Evolutionary conservation across 2,113 vertebrate genomes (phyloP), one percentile per base, ranked within the genome.

Genomic region (Cebus imitator): DNA sequence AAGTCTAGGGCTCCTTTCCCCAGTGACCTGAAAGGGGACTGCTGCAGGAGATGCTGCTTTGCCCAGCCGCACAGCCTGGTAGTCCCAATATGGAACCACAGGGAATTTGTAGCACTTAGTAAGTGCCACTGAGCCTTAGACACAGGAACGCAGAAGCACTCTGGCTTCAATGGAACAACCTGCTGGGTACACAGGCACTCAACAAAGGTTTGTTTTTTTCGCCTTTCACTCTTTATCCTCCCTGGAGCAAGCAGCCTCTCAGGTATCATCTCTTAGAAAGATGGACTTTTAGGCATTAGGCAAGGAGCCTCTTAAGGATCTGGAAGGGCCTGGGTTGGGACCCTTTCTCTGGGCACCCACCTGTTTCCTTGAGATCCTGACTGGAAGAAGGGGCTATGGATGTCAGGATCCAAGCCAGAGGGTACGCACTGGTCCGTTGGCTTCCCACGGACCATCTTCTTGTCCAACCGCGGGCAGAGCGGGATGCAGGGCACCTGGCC

Each of bases 401-500:
- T 30, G 57, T 97, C 93, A 5, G 91, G 48, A 76, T 83, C 73
- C 70, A 85, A 50, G 96, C 78, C 45, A 6, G 21, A 7, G 4
- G 93, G 25, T 3, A 68, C 12, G 3, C 80, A 68, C 45, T 90
- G 96, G n/a, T 95, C 93, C n/a, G 75, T 66, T 57, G 93, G 96
- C 83, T 98, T 97, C 85, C 66, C 64, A 20, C 48, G 30, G 32
- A 43, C 58, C 0, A 0, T 55, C 90, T 73, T 97, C 84, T 95
- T 98, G 40, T 96, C 90, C 58, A 97, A 10, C 45, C 20, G 23
- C 0, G 95, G 96, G 68, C 92, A 98, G 87, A 97, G 79, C 0
- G 72, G 96, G 70, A 96, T 87, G 70, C 91, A 97, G 68, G 97
- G 93, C 23, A 93, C 95, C 81, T 98, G 98, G 84, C 93, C 72